Conservation (phyloP, 2,113 vertebrate genomes). For the Seriola rivoliana region DNA sequence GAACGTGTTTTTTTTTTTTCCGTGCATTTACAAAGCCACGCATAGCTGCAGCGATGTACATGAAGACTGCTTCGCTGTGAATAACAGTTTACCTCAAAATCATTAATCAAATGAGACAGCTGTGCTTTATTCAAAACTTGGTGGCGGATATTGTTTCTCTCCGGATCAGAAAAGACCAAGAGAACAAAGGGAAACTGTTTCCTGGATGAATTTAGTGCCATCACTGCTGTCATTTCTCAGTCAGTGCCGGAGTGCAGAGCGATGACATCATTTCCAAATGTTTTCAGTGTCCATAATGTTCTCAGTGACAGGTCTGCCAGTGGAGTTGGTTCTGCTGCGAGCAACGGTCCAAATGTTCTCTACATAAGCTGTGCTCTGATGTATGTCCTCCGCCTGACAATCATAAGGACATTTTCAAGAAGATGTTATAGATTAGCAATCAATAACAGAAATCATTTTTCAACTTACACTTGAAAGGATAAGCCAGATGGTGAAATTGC, state of each 20-base stretch:
- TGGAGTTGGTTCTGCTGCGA: slow-evolving; percentile 41
- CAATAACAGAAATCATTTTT: slow-evolving; percentile 67
- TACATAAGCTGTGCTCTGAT: slow-evolving; percentile 57
- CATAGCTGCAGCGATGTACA: no score
- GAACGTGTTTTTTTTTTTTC: no score
- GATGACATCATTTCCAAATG: slow-evolving; percentile 72
- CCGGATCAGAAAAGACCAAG: slow-evolving; percentile 9
- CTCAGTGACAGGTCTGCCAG: slow-evolving; percentile 57
- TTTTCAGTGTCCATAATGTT: slow-evolving; percentile 60
- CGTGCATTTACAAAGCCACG: no score
- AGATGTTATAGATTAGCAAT: slow-evolving; percentile 68
- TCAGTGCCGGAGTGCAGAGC: slow-evolving; percentile 46
- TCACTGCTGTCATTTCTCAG: slow-evolving; percentile 51
- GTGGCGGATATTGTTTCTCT: neutral
- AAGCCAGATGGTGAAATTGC: slow-evolving; percentile 60
- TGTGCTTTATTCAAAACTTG: slow-evolving; percentile 28
- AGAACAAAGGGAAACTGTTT: slow-evolving; percentile 37
- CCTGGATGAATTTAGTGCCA: slow-evolving; percentile 28
- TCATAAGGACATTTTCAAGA: slow-evolving; percentile 53
- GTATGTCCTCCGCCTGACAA: slow-evolving; percentile 42
- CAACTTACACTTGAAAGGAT: slow-evolving; percentile 65
- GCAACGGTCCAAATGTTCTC: slow-evolving; percentile 32
- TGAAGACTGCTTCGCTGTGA: neutral
- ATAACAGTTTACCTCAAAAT: neutral
- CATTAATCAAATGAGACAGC: slow-evolving; percentile 43